phyloP scores from a whole-genome alignment of 1,140 invertebrate species.

The Platyura marginata region DNA sequence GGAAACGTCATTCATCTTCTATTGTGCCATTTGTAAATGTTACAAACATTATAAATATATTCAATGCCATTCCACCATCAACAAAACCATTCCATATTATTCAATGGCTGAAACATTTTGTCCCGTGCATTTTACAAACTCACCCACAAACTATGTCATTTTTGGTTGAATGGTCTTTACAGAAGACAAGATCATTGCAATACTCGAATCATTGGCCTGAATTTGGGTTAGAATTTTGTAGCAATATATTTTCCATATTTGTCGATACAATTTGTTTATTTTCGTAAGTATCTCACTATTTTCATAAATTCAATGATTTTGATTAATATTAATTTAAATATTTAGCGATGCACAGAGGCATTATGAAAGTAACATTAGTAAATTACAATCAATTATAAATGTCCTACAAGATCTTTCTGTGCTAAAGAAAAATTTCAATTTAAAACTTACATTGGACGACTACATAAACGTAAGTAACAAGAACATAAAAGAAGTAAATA shows the following conservation, averaged over 20 bases:
- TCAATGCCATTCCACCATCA: conserved; percentile 14
- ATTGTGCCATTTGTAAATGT: conserved; percentile 14
- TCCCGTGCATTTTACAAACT: conserved; percentile 15
- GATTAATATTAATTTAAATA: no score
- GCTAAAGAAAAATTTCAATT: conserved; percentile 15
- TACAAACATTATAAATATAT: conserved; percentile 12
- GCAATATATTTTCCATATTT: conserved; percentile 10
- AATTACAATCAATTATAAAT: conserved; percentile 15
- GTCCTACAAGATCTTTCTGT: conserved; percentile 18
- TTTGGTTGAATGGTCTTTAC: conserved; percentile 19
- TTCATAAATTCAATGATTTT: no score
- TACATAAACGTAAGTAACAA: background rate
- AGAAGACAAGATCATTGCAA: conserved; percentile 17
- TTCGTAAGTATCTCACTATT: no score
- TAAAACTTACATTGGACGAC: background rate
- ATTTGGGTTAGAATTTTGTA: conserved; percentile 19
- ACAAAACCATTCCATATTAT: conserved; percentile 17
- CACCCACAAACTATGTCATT: conserved; percentile 19
- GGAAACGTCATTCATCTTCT: conserved; percentile 16
- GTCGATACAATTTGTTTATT: conserved; percentile 3
- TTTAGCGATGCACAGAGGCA: conserved; percentile 18
- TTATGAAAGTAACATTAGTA: conserved; percentile 16
- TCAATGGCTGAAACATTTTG: conserved; percentile 20
- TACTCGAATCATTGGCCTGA: conserved; percentile 19
- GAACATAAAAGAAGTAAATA: background rate